A percentile compares a stretch with the other conserved stretches of the same genome.
phyloP scores from a whole-genome alignment of 2,797 vertebrate species.

The Pantherophis vulpinus region DNA sequence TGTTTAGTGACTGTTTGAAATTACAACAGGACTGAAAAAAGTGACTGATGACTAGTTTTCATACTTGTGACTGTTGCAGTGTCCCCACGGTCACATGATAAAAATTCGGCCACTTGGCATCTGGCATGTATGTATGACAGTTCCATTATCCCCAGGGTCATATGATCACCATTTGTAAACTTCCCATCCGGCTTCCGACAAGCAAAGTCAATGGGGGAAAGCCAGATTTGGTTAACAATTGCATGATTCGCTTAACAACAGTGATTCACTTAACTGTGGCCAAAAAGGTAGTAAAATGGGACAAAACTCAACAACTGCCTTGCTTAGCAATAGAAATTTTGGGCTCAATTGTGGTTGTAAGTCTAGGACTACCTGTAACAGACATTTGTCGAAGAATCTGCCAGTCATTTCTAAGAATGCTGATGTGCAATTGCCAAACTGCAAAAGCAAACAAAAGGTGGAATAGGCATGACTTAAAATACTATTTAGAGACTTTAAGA shows the following conservation, averaged over 20 bases:
- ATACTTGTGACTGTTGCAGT: not conserved
- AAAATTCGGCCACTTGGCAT: not conserved
- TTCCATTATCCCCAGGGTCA: not conserved
- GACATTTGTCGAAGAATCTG: not conserved
- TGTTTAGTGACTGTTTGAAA: not conserved
- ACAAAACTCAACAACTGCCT: not conserved
- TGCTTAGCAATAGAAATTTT: not conserved
- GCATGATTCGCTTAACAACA: not conserved
- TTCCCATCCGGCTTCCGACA: not conserved
- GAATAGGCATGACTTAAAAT: accelerated
- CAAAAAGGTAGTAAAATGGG: not conserved
- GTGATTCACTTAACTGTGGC: not conserved
- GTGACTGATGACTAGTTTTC: not conserved
- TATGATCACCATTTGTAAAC: not conserved
- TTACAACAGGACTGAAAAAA: not conserved
- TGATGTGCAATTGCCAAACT: not conserved
- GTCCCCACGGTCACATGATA: not conserved
- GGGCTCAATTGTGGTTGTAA: not conserved
- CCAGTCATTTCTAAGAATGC: not conserved
- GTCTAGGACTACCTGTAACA: not conserved
- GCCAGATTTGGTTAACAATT: not conserved
- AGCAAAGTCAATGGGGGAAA: not conserved
- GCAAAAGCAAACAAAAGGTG: not conserved
- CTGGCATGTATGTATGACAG: not conserved
- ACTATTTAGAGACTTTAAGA: not conserved